Evolutionary conservation across 2,797 vertebrate species (phyloP).

Genomic region (Mycteria americana): DNA sequence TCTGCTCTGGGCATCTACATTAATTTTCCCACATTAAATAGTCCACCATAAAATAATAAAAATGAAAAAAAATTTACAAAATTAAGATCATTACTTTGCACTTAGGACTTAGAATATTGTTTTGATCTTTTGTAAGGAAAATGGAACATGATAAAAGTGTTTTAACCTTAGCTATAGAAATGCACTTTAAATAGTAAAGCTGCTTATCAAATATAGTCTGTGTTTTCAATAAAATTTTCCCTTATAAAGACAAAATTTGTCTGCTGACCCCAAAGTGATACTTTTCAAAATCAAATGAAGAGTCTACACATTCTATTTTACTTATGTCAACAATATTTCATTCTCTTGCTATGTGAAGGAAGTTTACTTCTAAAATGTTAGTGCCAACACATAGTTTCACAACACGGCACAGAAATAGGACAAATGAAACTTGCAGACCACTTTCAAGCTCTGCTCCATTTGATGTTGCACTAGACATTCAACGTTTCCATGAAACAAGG

Average conservation of each 20-base stretch:
- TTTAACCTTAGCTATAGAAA: conserved; percentile 12
- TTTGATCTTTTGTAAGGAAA: neutral
- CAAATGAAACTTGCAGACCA: neutral
- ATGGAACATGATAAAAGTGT: neutral
- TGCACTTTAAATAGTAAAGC: neutral
- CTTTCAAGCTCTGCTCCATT: neutral
- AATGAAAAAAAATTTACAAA: neutral
- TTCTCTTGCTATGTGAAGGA: neutral
- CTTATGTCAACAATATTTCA: conserved; percentile 11
- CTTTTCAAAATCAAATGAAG: conserved; percentile 14
- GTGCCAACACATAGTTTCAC: neutral
- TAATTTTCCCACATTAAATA: neutral
- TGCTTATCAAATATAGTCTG: neutral
- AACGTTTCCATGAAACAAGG: neutral
- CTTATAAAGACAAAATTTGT: conserved; percentile 10
- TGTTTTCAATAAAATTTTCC: neutral
- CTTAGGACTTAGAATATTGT: neutral
- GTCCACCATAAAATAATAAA: neutral
- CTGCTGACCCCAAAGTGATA: neutral
- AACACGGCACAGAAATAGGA: neutral
- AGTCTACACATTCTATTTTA: neutral
- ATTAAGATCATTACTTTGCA: neutral
- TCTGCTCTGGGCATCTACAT: neutral
- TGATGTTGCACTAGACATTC: neutral
- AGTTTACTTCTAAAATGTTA: neutral